phyloP scores from a whole-genome alignment of 1,140 invertebrate genomes.

The Aphidius ervi region DNA sequence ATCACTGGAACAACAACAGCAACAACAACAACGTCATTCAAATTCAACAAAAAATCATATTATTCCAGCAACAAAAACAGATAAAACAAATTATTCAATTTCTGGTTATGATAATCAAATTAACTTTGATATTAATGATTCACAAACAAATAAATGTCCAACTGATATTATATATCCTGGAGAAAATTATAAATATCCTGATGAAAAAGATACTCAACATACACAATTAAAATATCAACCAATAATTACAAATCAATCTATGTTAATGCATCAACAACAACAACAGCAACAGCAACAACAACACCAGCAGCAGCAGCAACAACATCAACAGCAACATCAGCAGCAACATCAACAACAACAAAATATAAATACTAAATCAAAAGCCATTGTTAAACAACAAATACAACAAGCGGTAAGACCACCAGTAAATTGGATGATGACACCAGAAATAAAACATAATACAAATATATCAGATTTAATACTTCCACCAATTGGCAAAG shows the following conservation, averaged over 20 bases:
- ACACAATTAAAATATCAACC: conserved; percentile 44
- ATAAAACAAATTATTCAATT: conserved; percentile 38
- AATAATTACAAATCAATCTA: conserved; percentile 26
- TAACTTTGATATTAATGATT: conserved; percentile 38
- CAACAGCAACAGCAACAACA: conserved; percentile 40
- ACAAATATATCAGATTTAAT: conserved; percentile 45
- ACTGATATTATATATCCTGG: conserved; percentile 39
- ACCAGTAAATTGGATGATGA: conserved; percentile 64
- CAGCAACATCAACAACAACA: conserved; percentile 30
- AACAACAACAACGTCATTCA: conserved; percentile 26
- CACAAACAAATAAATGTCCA: conserved; percentile 35
- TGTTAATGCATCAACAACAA: conserved; percentile 28
- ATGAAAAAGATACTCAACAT: conserved; percentile 36
- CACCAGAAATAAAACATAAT: conserved; percentile 53
- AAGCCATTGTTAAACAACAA: conserved; percentile 28
- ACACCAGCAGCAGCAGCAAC: conserved; percentile 24
- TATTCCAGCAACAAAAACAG: conserved; percentile 34
- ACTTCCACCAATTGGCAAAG: conserved; percentile 49
- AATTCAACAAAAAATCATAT: conserved; percentile 31
- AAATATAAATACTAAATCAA: conserved; percentile 19
- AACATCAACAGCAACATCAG: conserved; percentile 28
- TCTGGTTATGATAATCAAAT: conserved; percentile 41
- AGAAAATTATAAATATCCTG: conserved; percentile 42
- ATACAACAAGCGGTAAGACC: conserved; percentile 43
- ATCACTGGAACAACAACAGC: conserved; percentile 28